These are phyloP conservation scores for Chirona hameri DNA, from an alignment of 2,888 invertebrate genomes.

Conservation along the genomic window DNA sequence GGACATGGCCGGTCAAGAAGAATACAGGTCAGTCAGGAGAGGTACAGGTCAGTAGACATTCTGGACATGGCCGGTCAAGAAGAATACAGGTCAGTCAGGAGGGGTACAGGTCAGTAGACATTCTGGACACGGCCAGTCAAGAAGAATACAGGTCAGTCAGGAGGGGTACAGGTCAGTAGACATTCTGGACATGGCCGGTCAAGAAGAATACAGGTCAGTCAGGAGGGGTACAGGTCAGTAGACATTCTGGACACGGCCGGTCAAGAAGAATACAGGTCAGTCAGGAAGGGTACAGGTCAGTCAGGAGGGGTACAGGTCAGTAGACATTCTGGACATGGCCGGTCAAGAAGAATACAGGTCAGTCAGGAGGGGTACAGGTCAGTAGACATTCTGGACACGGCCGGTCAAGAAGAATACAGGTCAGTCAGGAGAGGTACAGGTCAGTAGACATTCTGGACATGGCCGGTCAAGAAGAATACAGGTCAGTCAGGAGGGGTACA, in stretches of 20 bases:
- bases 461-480: neutral
- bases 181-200: conserved; percentile 98
- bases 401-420: conserved; percentile 57
- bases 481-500: conserved; percentile 53
- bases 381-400: neutral
- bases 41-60: neutral
- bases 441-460: too few relatives aligned
- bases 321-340: conserved; percentile 98
- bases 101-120: conserved; percentile 83
- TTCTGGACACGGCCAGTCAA: conserved; percentile 64
- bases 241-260: neutral
- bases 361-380: neutral
- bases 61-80: too few relatives aligned
- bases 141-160: neutral
- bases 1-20: too few relatives aligned
- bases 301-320: too few relatives aligned
- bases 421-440: conserved; percentile 46
- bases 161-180: conserved; percentile 98
- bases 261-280: neutral
- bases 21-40: conserved; percentile 61
- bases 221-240: conserved; percentile 52
- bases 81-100: neutral
- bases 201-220: conserved; percentile 72
- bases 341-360: conserved; percentile 96
- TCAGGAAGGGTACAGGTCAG: conserved; percentile 61